phyloP scores from a whole-genome alignment of 2,888 invertebrate species.

The Tineola bisselliella region DNA sequence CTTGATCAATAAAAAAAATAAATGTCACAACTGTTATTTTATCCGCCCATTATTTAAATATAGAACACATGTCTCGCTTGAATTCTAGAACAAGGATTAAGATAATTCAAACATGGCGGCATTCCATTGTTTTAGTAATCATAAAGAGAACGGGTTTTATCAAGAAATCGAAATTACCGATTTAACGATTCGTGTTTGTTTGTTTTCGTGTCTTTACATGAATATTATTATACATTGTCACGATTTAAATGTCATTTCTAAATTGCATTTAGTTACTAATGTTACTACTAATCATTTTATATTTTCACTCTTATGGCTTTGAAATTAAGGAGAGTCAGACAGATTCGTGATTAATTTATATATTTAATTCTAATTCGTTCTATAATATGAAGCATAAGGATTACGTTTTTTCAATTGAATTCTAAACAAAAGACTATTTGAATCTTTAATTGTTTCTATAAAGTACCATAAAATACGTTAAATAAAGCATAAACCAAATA shows the following conservation, averaged over 20 bases:
- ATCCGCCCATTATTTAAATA: not conserved
- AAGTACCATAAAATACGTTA: too few relatives aligned
- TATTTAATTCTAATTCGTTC: too few relatives aligned
- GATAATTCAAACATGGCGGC: not conserved
- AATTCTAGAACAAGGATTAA: not conserved
- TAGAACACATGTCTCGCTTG: not conserved
- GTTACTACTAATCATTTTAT: too few relatives aligned
- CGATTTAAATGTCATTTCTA: not conserved
- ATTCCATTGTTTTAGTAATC: not conserved
- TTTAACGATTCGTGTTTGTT: not conserved
- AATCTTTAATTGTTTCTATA: too few relatives aligned
- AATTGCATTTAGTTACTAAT: not conserved
- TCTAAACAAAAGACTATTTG: too few relatives aligned
- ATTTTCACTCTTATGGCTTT: not conserved
- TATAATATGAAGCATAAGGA: too few relatives aligned
- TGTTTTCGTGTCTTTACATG: not conserved
- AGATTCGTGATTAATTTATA: too few relatives aligned
- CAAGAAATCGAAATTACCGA: not conserved
- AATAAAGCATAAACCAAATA: too few relatives aligned
- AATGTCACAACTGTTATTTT: too few relatives aligned
- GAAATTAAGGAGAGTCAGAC: not conserved
- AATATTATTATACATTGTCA: not conserved
- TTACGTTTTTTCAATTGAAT: too few relatives aligned
- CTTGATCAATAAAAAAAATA: too few relatives aligned
- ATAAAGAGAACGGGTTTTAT: constrained; percentile 1